phyloP scores from a whole-genome alignment of 2,888 invertebrate species.

The Heteropelma amictum region DNA sequence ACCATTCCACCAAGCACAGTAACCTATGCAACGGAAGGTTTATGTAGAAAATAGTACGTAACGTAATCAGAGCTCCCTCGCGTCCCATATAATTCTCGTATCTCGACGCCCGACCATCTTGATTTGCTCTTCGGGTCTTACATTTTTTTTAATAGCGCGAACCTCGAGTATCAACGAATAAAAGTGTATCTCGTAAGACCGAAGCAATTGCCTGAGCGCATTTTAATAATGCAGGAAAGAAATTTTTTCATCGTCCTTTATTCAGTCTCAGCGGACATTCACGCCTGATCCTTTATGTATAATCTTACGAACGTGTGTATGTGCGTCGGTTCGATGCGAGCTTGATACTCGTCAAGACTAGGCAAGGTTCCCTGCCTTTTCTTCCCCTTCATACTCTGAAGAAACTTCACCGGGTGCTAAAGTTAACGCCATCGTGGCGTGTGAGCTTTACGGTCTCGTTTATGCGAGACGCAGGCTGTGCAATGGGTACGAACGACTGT shows the following conservation, averaged over 20 bases:
- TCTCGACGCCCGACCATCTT: neutral
- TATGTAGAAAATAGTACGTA: conserved; percentile 36
- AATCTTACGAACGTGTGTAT: neutral
- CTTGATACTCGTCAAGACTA: conserved; percentile 12
- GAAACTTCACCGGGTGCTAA: conserved; percentile 49
- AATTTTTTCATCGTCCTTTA: conserved; percentile 35
- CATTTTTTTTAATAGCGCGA: conserved; percentile 24
- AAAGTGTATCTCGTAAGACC: neutral
- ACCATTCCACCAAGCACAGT: conserved; percentile 17
- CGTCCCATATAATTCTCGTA: neutral
- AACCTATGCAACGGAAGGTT: conserved; percentile 33
- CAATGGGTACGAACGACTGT: conserved; percentile 32
- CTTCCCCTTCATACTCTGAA: neutral
- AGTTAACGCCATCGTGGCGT: conserved; percentile 57
- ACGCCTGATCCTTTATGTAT: neutral
- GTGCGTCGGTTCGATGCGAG: conserved; percentile 8
- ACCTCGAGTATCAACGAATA: neutral
- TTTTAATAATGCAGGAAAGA: conserved; percentile 46
- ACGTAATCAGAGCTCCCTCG: conserved; percentile 13
- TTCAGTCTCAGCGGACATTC: conserved; percentile 17
- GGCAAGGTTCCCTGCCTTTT: conserved; percentile 3
- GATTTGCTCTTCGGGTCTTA: neutral
- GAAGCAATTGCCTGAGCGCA: neutral
- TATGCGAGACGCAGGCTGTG: conserved; percentile 50
- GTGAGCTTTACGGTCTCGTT: conserved; percentile 56